Conservation (phyloP, 2,797 vertebrate species). For the Megaceryle alcyon region DNA sequence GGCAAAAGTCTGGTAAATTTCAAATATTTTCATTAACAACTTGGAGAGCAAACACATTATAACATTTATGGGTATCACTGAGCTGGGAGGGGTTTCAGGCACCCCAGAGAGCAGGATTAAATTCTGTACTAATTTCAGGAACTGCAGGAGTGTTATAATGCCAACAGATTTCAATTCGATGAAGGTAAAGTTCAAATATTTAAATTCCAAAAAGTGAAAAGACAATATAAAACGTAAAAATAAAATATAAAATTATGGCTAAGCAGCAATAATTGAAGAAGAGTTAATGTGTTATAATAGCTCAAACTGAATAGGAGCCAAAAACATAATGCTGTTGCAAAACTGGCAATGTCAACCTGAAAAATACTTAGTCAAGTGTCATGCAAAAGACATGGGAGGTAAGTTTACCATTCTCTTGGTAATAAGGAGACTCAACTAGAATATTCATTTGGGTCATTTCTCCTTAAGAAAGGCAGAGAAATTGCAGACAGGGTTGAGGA, state of each 20-base stretch:
- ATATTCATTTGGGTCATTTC: neutral
- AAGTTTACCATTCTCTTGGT: neutral
- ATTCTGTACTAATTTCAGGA: neutral
- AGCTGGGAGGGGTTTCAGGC: neutral
- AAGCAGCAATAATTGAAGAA: neutral
- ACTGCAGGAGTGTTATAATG: neutral
- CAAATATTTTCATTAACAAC: neutral
- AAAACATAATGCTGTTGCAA: neutral
- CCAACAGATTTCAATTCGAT: neutral
- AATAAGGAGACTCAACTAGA: neutral
- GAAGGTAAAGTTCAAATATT: neutral
- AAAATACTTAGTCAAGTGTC: neutral
- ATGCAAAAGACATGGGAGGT: neutral
- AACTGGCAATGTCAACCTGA: neutral
- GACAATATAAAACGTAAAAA: neutral
- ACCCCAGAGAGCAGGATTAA: neutral
- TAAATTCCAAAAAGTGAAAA: neutral
- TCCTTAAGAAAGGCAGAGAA: neutral
- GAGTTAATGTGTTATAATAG: neutral
- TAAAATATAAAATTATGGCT: neutral
- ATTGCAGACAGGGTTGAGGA: neutral
- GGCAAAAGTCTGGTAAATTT: neutral
- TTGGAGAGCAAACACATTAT: neutral
- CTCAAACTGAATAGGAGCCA: neutral
- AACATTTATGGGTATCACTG: neutral